Percentiles rank a stretch among this genome's conserved stretches.
phyloP scores from a whole-genome alignment of 2,113 vertebrate genomes.

The Indicator indicator region DNA sequence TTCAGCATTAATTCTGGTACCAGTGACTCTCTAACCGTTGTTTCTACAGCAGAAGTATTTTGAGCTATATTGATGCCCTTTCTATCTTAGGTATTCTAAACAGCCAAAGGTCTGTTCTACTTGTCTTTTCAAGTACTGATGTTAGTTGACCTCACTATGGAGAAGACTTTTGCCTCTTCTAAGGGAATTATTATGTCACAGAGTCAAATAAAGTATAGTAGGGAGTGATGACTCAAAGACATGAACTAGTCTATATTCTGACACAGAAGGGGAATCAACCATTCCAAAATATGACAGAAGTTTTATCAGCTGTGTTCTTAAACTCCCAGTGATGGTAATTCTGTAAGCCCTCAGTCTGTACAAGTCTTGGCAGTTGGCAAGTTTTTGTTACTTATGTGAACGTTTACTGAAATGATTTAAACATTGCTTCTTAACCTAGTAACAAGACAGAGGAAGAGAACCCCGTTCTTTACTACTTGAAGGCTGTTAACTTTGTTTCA shows the following conservation, averaged over 20 bases:
- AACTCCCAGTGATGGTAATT: background rate
- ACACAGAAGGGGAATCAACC: background rate
- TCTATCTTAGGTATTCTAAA: background rate
- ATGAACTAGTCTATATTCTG: background rate
- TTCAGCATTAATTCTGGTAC: background rate
- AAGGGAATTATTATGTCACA: background rate
- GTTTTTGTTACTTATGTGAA: background rate
- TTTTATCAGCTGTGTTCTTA: background rate
- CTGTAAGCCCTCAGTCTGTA: background rate
- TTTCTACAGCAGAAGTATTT: background rate
- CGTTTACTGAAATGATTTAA: background rate
- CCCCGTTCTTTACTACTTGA: background rate
- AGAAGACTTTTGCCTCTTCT: background rate
- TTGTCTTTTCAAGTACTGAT: background rate
- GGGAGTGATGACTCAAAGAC: background rate
- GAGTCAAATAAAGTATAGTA: background rate
- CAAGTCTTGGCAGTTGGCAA: background rate
- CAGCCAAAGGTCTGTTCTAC: background rate
- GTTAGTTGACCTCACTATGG: background rate
- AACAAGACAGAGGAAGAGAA: background rate
- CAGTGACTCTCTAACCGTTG: background rate
- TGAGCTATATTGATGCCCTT: background rate
- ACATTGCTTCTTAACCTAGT: background rate
- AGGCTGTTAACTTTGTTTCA: background rate
- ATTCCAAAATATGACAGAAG: background rate